phyloP scores from a whole-genome alignment of 92 coral and sea anemone species.

The Actinostola sp. region DNA sequence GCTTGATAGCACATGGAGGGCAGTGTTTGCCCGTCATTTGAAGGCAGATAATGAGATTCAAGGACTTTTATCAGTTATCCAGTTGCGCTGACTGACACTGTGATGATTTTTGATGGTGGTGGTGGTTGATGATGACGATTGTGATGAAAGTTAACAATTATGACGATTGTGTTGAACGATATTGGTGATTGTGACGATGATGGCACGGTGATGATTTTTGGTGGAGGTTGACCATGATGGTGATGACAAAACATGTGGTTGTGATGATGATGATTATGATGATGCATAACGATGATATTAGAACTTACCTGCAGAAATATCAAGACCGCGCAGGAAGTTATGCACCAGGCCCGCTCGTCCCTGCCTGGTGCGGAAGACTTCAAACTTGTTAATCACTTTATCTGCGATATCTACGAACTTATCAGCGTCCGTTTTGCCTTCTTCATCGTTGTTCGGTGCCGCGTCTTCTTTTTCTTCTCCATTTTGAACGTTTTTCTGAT shows the following conservation, averaged over 20 bases:
- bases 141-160: no score
- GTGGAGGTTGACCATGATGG: not conserved
- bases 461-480: slow-evolving; percentile 32
- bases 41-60: no score
- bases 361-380: slow-evolving; percentile 54
- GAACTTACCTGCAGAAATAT: slow-evolving; percentile 36
- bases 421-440: slow-evolving; percentile 12
- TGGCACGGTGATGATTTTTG: no score
- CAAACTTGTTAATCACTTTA: slow-evolving; percentile 52
- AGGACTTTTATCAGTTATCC: no score
- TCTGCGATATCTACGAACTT: slow-evolving; percentile 42
- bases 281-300: not conserved
- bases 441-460: not conserved
- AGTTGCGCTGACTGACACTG: no score
- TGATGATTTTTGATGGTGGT: not conserved
- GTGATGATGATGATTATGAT: slow-evolving; percentile 4
- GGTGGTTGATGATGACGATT: not conserved
- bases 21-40: no score
- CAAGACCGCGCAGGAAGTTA: slow-evolving; percentile 79
- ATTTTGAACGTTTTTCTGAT: slow-evolving; percentile 16
- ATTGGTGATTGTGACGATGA: no score
- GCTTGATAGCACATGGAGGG: no score
- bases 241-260: no score
- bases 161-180: no score
- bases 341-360: slow-evolving; percentile 92